phyloP scores from a whole-genome alignment of 2,113 vertebrate species.

The Nothoprocta perdicaria region DNA sequence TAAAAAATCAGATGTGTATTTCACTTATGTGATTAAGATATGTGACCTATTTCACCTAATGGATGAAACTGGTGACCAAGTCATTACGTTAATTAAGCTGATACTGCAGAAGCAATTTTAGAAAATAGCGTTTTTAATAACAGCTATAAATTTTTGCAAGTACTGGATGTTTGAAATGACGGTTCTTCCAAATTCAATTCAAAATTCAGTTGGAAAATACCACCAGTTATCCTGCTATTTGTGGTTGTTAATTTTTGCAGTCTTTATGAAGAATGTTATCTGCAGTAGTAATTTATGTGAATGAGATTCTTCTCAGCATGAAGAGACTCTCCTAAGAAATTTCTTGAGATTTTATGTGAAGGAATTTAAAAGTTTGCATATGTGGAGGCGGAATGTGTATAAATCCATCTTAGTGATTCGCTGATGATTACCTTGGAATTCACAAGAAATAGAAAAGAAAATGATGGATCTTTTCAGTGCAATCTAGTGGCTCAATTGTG shows the following conservation, averaged over 20 bases:
- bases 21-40: background rate
- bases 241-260: background rate
- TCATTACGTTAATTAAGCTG: background rate
- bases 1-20: background rate
- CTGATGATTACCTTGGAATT: background rate
- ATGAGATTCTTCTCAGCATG: rapidly evolving
- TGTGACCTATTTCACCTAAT: no score
- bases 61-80: background rate
- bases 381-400: background rate
- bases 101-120: background rate
- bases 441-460: background rate
- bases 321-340: background rate
- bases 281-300: background rate
- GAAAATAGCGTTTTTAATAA: background rate
- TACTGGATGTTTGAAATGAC: background rate
- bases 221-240: background rate
- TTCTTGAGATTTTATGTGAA: background rate
- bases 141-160: background rate
- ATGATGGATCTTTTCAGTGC: background rate
- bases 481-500: background rate
- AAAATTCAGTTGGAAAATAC: background rate
- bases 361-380: background rate
- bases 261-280: background rate
- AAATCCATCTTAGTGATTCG: background rate
- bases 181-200: background rate